Base-by-base conservation (phyloP, 2,797 vertebrate genomes). In the Malacoctenus gilli region DNA sequence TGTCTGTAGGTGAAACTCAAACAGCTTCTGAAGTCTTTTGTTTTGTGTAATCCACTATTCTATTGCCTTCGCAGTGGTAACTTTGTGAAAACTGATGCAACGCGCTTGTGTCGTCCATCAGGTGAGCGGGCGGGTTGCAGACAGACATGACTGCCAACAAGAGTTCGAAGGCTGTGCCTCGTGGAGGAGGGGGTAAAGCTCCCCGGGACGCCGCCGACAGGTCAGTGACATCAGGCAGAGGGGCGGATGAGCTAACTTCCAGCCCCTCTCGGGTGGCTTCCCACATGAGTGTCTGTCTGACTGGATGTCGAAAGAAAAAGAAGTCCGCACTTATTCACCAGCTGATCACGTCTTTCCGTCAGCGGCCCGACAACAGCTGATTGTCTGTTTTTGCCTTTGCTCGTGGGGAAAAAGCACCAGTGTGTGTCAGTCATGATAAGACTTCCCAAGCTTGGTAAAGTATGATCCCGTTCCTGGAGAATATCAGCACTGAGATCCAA, bases 131-230 rank as follows among this genome's bases (percentile, higher is more conserved):
- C 59, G 79, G 87, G 83, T 86, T 75, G 87, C 89, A 74, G 92
- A 92, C 91, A 89, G 95, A 92, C 89, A 99, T 98, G 97, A 98
- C 96, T 83, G 96, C 96, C 94, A 98, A 98, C 95, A 98, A 96
- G 92, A 95, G 92, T 84, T 91, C 92, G 85, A 94, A 92, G 87
- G 91, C 95, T 88, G 92, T 77, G 62, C 89, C 93, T 72, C 93
- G 85, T 90, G 85, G 94, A 77, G 94, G 93, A 93, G 94, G 90
- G 86, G 92, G 87, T 98, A 96, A 96, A 89, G 89, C 86, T 64
- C 88, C 93, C 37, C 92, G 80, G 75, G 94, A 94, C 77, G 87
- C 90, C 80, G 90, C 94, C 41, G 95, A 95, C 88, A 94, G 96
- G 97, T 98, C 85, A 92, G 95, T 89, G 53, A 81, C 59, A 63